Evolutionary conservation across 2,888 invertebrate genomes (phyloP), one percentile per base, ranked within the genome.

Genomic region (Laspeyria flexula): DNA sequence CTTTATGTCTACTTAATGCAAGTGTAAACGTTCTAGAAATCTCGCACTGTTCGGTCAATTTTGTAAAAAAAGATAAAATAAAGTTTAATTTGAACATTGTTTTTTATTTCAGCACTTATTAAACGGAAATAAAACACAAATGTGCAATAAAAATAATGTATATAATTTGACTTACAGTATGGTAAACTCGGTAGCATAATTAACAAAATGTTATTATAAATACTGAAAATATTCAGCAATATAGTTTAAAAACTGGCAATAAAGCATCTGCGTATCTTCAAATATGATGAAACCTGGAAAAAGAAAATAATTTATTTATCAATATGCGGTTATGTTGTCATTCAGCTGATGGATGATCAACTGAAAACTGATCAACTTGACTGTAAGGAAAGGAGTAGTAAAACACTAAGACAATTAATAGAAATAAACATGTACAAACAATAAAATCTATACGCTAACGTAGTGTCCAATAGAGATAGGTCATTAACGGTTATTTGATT

Each of bases 21-120:
- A 92, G 88, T 91, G 90, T 91, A 91, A 91, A 92, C 92, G 87
- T 91, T 89, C 88, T 92, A 91, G 91, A 91, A 92, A 92, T 92
- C 91, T 92, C 92, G 92, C 92, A 92, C 92, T 92, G 91, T 92
- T 92, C 92, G 92, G 92, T 92, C 92, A 92, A 92, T 91, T 92
- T 92, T 92, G 89, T 90, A 90, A 90, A 89, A 86, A 87, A 90
- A 90, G 15, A 88, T 85, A 86, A 91, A 90, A 83, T 88, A 87
- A 90, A 86, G 85, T 71, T 90, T 90, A 86, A 90, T 88, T 90
- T 89, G 79, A 85, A 73, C 68, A 70, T 75, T 75, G 81, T 75
- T 82, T 88, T 84, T 85, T 83, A 39, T 50, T 41, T 37, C 44
- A 27, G 34, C 31, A 54, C 43, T 18, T 46, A 21, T 25, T 4